Conservation (phyloP, 2,888 invertebrate species). For the Morpho deidamia region DNA sequence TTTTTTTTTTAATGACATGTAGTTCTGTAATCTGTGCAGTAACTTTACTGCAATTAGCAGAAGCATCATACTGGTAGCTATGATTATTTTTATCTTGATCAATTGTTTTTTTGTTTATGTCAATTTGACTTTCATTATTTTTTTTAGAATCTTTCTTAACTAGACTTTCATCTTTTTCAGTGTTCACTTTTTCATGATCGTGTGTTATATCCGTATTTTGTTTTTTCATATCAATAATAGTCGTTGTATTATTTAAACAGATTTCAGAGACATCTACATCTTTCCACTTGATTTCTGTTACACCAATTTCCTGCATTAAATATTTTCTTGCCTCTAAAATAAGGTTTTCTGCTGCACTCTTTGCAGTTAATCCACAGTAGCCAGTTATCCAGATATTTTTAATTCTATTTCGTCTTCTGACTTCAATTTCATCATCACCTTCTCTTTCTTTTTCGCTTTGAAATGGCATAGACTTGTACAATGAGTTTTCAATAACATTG, state of each 20-base stretch:
- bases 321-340: slow-evolving; percentile 87
- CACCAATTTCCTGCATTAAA: slow-evolving; percentile 85
- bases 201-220: neutral
- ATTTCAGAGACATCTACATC: slow-evolving; percentile 29
- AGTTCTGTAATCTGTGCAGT: too few species aligned
- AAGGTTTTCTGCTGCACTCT: slow-evolving; percentile 88
- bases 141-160: neutral
- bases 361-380: slow-evolving; percentile 86
- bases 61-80: neutral
- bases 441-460: slow-evolving; percentile 88
- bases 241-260: slow-evolving; percentile 2
- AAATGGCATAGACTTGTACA: slow-evolving; percentile 90
- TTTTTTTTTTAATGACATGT: too few species aligned
- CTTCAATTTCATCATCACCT: slow-evolving; percentile 82
- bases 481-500: slow-evolving; percentile 84
- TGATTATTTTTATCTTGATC: neutral
- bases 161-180: too few species aligned
- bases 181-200: too few species aligned
- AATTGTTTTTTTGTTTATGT: neutral
- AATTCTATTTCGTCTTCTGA: slow-evolving; percentile 82
- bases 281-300: slow-evolving; percentile 84
- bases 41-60: neutral
- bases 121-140: neutral
- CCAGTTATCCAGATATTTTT: slow-evolving; percentile 89
- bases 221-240: neutral